These are phyloP conservation scores for Perdita meconis DNA, from an alignment of 2,888 invertebrate genomes.

Conservation along the genomic window DNA sequence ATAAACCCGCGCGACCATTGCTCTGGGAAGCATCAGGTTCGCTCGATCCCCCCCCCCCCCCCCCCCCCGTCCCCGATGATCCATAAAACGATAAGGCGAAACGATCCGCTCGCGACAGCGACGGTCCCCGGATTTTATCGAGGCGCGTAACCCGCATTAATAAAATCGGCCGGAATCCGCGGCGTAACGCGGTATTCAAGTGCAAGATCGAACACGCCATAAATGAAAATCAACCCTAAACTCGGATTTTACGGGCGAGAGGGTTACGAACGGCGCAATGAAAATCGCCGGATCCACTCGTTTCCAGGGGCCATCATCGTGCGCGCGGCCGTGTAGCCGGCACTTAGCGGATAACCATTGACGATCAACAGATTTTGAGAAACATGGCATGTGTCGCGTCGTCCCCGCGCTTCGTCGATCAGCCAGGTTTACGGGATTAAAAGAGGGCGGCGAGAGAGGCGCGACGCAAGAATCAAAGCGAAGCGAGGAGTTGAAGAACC, in stretches of 20 bases:
- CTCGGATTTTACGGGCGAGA: slow-evolving; percentile 19
- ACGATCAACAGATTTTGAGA: slow-evolving; percentile 51
- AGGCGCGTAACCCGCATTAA: slow-evolving; percentile 9
- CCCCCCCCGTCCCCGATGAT: no score
- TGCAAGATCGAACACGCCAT: slow-evolving; percentile 30
- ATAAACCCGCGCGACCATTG: no score
- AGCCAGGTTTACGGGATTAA: slow-evolving; percentile 40
- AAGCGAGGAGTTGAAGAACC: no score
- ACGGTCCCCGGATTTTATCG: no score
- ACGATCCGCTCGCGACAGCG: no score
- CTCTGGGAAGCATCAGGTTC: no score
- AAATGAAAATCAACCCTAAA: slow-evolving; percentile 43
- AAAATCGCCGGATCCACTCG: slow-evolving; percentile 40
- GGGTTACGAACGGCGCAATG: background rate
- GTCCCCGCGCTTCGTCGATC: slow-evolving; percentile 27
- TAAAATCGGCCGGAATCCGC: slow-evolving; percentile 14
- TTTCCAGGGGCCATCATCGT: slow-evolving; percentile 25
- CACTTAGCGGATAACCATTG: slow-evolving; percentile 58
- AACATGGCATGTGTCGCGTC: slow-evolving; percentile 40
- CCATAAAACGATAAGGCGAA: no score
- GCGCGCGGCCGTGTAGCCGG: slow-evolving; percentile 29
- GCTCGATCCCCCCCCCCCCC: no score
- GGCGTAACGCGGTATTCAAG: slow-evolving; percentile 27
- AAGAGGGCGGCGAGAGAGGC: no score
- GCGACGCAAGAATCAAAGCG: slow-evolving; percentile 44